Percentiles rank a stretch among this genome's conserved stretches.
Conservation (phyloP, 2,888 invertebrate species). For the Isoperla grammatica region DNA sequence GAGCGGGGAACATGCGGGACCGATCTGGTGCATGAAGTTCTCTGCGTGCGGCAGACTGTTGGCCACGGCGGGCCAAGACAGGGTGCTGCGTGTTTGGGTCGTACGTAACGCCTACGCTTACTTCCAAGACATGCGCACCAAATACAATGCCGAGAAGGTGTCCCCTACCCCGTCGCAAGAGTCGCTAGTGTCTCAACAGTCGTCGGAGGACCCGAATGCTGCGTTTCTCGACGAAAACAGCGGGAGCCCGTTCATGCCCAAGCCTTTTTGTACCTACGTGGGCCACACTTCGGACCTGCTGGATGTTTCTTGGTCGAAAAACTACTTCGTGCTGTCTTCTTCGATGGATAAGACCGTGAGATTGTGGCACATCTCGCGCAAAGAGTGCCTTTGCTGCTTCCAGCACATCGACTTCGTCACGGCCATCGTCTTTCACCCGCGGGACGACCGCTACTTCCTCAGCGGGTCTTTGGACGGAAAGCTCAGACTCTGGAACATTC, state of each 20-base stretch:
- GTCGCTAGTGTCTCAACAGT: slow-evolving; percentile 75
- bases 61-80: slow-evolving; percentile 97
- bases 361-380: slow-evolving; percentile 95
- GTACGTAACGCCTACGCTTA: slow-evolving; percentile 82
- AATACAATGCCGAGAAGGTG: slow-evolving; percentile 86
- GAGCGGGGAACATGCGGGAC: slow-evolving; percentile 78
- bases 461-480: slow-evolving; percentile 98
- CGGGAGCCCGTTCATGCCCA: slow-evolving; percentile 71
- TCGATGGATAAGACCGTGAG: slow-evolving; percentile 98
- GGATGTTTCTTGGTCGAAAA: slow-evolving; percentile 98
- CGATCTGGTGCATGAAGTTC: slow-evolving; percentile 99
- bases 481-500: slow-evolving; percentile 97
- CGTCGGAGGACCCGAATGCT: slow-evolving; percentile 54
- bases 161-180: slow-evolving; percentile 92
- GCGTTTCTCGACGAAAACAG: slow-evolving; percentile 52
- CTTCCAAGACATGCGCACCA: slow-evolving; percentile 94
- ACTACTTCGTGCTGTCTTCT: slow-evolving; percentile 94
- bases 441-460: slow-evolving; percentile 79
- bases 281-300: slow-evolving; percentile 95
- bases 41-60: slow-evolving; percentile 90
- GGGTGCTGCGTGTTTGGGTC: slow-evolving; percentile 91
- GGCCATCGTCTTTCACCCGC: slow-evolving; percentile 96
- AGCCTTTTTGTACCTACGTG: slow-evolving; percentile 86
- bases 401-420: slow-evolving; percentile 99
- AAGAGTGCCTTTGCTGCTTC: slow-evolving; percentile 97